Percentiles rank a stretch among this genome's conserved stretches.
phyloP scores from a whole-genome alignment of 2,797 vertebrate species.

The Danionella dracula region DNA sequence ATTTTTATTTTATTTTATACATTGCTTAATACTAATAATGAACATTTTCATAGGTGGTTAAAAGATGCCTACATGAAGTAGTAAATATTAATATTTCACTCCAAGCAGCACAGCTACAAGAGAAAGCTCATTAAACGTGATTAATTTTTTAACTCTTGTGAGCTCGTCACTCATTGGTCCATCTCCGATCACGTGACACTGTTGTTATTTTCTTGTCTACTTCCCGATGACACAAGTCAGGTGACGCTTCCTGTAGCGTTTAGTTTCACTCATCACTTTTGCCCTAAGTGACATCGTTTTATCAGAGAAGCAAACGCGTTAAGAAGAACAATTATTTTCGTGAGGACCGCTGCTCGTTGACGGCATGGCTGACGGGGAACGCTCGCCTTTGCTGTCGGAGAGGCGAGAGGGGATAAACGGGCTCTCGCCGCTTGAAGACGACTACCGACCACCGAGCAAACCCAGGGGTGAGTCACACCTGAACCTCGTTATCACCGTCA shows the following conservation, averaged over 20 bases:
- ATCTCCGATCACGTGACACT: slow-evolving; percentile 53
- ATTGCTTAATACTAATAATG: neutral
- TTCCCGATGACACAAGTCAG: slow-evolving; percentile 46
- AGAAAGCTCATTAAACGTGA: slow-evolving; percentile 8
- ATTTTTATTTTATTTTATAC: too few relatives aligned
- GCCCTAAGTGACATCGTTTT: neutral
- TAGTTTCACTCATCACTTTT: slow-evolving; percentile 9
- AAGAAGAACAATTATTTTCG: neutral
- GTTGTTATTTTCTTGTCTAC: slow-evolving; percentile 53
- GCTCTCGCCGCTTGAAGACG: slow-evolving; percentile 57
- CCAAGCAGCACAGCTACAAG: neutral
- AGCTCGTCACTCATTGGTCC: slow-evolving; percentile 42
- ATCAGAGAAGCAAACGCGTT: neutral
- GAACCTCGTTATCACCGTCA: neutral
- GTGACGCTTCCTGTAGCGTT: slow-evolving; percentile 36
- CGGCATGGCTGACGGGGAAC: slow-evolving; percentile 79
- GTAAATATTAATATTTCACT: slow-evolving; percentile 15
- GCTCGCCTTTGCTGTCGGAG: slow-evolving; percentile 79
- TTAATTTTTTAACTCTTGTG: neutral
- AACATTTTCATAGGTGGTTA: neutral
- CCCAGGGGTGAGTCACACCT: slow-evolving; percentile 65
- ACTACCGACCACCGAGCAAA: slow-evolving; percentile 53
- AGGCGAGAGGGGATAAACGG: slow-evolving; percentile 66
- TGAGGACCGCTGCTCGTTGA: neutral
- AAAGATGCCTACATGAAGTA: neutral